Base-by-base conservation (phyloP, 1,140 invertebrate species). In the Drosophila bipectinata region DNA sequence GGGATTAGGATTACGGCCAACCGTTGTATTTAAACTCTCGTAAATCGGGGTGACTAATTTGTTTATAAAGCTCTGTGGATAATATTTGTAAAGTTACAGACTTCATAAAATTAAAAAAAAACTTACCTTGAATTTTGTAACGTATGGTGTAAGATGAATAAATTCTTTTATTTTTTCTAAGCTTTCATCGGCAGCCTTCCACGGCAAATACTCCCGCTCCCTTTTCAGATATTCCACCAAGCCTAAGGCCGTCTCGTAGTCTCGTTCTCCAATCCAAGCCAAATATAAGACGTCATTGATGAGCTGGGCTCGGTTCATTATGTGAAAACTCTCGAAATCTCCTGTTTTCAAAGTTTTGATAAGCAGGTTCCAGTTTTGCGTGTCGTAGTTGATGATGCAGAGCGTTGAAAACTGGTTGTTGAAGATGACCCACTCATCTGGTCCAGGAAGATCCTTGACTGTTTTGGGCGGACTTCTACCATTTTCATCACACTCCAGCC, bases 231-330 rank as follows among this genome's bases (percentile, higher is more conserved):
- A 96, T 10, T 92, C 91, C 0, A 94, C 61, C 2, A 95, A 26
- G 8, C 93, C 92, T 9, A 97, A 92, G 3, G 95, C 92, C 0
- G 94, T 91, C 3, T 92, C 88, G 77, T 97, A 97, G 45, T 94
- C 89, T 0, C 97, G 66, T 3, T 94, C 85, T 4, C 94, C 94
- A 41, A 93, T 94, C 92, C 95, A 94, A 1, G 96, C 95, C 9
- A 98, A 93, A 63, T 94, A 94, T 69, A 97, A 93, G 3, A 95
- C 93, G 92, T 98, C 97, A 39, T 96, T 94, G 8, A 98, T 92
- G 1, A 98, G 91, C 89, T 98, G 96, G 0, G 96, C 96, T 57
- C 96, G 91, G 74, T 96, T 97, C 10, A 96, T 92, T 1, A 92
- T 85, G 14, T 95, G 93, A 24, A 98, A 95, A 7, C 92, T 90